phyloP scores from a whole-genome alignment of 2,113 vertebrate species.

The Trematomus loennbergii region DNA sequence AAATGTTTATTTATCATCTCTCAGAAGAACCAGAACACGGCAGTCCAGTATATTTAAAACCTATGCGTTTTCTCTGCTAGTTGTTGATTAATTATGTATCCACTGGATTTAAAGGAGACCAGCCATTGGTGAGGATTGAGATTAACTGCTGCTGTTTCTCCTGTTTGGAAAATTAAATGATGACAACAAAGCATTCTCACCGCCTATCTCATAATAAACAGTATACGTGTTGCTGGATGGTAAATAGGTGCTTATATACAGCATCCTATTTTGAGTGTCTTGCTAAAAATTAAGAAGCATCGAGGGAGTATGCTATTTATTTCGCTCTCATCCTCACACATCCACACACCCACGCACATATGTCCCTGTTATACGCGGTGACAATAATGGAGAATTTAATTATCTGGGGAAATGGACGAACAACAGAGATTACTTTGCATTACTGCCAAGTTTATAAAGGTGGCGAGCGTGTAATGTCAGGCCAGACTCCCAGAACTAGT shows the following conservation, averaged over 20 bases:
- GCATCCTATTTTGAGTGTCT: slow-evolving; percentile 26
- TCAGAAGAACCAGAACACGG: slow-evolving; percentile 18
- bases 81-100: slow-evolving; percentile 44
- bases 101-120: neutral
- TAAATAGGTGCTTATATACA: slow-evolving; percentile 55
- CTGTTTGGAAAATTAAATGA: slow-evolving; percentile 3
- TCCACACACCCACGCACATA: slow-evolving; percentile 62
- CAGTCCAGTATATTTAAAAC: slow-evolving; percentile 29
- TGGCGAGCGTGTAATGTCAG: slow-evolving; percentile 25
- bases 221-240: neutral
- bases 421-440: slow-evolving; percentile 64
- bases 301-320: slow-evolving; percentile 63
- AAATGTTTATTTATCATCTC: slow-evolving; percentile 14
- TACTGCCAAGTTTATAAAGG: slow-evolving; percentile 58
- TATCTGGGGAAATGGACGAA: slow-evolving; percentile 68
- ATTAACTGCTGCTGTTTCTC: slow-evolving; percentile 19
- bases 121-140: slow-evolving; percentile 9
- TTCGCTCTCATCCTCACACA: slow-evolving; percentile 41
- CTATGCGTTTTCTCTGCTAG: slow-evolving; percentile 1
- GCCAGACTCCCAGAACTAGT: neutral
- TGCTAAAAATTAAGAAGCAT: slow-evolving; percentile 62
- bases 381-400: slow-evolving; percentile 73
- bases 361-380: slow-evolving; percentile 61
- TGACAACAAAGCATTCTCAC: slow-evolving; percentile 3
- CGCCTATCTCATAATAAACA: slow-evolving; percentile 16